phyloP scores from a whole-genome alignment of 2,113 vertebrate species.

The Ailuropoda melanoleuca region DNA sequence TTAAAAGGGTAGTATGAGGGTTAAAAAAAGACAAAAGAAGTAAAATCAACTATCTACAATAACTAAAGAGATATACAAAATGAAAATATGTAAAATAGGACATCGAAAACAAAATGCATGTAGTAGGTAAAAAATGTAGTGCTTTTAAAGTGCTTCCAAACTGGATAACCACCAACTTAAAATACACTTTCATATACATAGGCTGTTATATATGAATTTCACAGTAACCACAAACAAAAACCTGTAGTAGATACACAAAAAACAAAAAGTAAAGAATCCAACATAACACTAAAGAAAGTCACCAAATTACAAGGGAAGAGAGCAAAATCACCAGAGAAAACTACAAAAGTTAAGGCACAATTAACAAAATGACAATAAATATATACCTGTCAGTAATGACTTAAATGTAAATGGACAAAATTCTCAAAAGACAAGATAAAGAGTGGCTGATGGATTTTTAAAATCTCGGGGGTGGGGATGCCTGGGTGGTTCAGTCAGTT shows the following conservation, averaged over 20 bases:
- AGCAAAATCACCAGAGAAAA: neutral
- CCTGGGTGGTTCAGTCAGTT: no score
- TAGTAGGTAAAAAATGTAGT: neutral
- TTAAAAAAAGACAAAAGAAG: neutral
- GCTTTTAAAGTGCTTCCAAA: neutral
- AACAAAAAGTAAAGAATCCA: neutral
- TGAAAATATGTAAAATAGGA: no score
- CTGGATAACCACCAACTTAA: neutral
- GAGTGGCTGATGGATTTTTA: neutral
- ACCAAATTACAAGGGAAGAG: neutral
- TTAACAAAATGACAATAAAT: neutral
- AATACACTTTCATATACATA: neutral
- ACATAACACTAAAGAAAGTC: neutral
- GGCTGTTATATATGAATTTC: neutral
- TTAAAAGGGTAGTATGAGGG: neutral
- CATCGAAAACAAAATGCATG: no score
- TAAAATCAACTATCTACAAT: no score
- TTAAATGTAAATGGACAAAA: neutral
- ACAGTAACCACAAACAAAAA: neutral
- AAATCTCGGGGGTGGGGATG: neutral
- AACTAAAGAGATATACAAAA: no score
- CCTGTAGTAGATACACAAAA: neutral
- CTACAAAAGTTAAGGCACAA: neutral
- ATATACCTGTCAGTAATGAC: neutral
- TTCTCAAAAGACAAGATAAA: neutral